Evolutionary conservation across 1,140 invertebrate genomes (phyloP).

Genomic region (Mactra quadrangularis): DNA sequence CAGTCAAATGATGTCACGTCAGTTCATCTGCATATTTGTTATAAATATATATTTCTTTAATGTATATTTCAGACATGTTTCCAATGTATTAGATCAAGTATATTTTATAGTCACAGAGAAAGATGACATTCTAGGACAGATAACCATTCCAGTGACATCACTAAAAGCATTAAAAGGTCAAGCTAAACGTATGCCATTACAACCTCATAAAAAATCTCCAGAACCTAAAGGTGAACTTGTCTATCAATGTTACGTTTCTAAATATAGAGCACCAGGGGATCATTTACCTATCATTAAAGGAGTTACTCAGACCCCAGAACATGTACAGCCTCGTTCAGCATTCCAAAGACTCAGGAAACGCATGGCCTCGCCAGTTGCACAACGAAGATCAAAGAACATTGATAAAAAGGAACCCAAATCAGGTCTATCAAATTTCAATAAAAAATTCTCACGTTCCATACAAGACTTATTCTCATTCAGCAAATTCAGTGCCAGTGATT

Average conservation of each 20-base stretch:
- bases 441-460: conserved; percentile 78
- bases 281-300: conserved; percentile 63
- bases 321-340: conserved; percentile 58
- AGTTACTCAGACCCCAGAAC: conserved; percentile 16
- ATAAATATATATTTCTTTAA: too few relatives aligned
- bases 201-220: conserved; percentile 79
- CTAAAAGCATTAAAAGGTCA: conserved; percentile 70
- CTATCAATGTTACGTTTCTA: conserved; percentile 80
- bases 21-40: too few relatives aligned
- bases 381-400: conserved; percentile 57
- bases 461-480: conserved; percentile 77
- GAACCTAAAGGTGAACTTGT: conserved; percentile 78
- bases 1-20: too few relatives aligned
- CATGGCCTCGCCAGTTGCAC: conserved; percentile 63
- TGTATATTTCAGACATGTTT: conserved; percentile 73
- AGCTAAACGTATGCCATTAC: conserved; percentile 69
- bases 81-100: conserved; percentile 72
- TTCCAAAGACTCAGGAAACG: conserved; percentile 68
- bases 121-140: conserved; percentile 80
- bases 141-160: conserved; percentile 75
- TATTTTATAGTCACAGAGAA: conserved; percentile 82
- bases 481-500: conserved; percentile 55
- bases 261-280: conserved; percentile 63
- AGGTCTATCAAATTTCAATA: conserved; percentile 76
- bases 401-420: conserved; percentile 65